phyloP scores from a whole-genome alignment of 2,797 vertebrate genomes.

The Tauraco hartlaubi region DNA sequence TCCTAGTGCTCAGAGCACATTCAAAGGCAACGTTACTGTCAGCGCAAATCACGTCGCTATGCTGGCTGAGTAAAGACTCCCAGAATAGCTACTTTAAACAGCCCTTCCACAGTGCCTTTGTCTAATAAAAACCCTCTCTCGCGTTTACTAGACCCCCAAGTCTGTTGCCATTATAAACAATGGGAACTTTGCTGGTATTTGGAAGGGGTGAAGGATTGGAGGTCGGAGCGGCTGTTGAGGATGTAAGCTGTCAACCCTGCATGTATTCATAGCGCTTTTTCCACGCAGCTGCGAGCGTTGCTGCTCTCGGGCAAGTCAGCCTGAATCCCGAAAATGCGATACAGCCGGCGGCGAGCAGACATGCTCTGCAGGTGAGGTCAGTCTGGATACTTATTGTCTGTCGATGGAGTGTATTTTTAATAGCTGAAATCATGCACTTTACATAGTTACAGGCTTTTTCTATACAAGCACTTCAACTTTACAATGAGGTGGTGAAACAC shows the following conservation, averaged over 20 bases:
- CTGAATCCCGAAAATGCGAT: not conserved
- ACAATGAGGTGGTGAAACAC: no score
- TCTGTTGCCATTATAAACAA: not conserved
- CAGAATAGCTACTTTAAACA: not conserved
- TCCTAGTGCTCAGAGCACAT: not conserved
- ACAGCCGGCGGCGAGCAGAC: accelerated
- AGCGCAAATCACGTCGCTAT: not conserved
- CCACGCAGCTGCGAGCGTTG: not conserved
- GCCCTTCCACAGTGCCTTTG: not conserved
- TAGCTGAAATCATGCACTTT: not conserved
- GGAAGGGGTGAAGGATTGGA: not conserved
- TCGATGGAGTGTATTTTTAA: constrained; percentile 15
- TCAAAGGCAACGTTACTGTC: not conserved
- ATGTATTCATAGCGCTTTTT: constrained; percentile 10
- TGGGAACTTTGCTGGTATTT: not conserved
- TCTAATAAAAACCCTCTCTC: not conserved
- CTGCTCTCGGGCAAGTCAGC: not conserved
- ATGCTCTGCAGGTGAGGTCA: not conserved
- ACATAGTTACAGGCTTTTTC: not conserved
- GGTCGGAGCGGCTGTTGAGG: not conserved
- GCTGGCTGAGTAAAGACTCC: not conserved
- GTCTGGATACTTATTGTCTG: not conserved
- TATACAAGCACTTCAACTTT: not conserved
- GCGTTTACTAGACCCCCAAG: not conserved
- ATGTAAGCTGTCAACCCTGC: not conserved